Percentiles rank a stretch among this genome's conserved stretches.
phyloP scores from a whole-genome alignment of 2,797 vertebrate species.

The Sphenopsis melanotis region DNA sequence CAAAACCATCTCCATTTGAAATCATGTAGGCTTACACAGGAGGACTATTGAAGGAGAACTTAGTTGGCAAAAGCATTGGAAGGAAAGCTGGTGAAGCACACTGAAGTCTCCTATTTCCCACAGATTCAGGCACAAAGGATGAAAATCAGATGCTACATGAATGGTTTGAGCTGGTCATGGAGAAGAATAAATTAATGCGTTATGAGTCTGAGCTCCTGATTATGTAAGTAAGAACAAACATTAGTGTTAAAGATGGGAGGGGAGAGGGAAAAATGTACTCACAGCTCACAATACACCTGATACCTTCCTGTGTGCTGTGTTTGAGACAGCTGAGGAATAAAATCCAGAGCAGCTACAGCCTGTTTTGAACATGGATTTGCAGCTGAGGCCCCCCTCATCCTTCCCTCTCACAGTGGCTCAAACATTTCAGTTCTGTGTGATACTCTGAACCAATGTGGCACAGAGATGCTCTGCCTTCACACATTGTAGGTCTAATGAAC shows the following conservation, averaged over 20 bases:
- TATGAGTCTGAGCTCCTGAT: slow-evolving; percentile 90
- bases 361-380: neutral
- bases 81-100: slow-evolving; percentile 43
- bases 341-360: neutral
- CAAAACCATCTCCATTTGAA: neutral
- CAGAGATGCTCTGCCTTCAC: neutral
- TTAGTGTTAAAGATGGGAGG: neutral
- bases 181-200: slow-evolving; percentile 91
- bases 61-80: neutral
- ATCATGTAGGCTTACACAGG: neutral
- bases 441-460: neutral
- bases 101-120: slow-evolving; percentile 67
- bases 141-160: slow-evolving; percentile 86
- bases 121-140: slow-evolving; percentile 79
- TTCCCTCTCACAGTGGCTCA: neutral
- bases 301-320: neutral
- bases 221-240: slow-evolving; percentile 74
- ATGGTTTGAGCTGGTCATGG: slow-evolving; percentile 92
- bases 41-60: neutral
- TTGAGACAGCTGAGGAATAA: neutral
- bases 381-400: neutral
- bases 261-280: neutral
- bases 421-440: neutral
- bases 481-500: neutral
- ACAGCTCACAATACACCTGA: neutral